Percentiles rank a stretch among this genome's conserved stretches.
Evolutionary conservation across 92 coral and sea anemone genomes (phyloP).

Genomic region (Zoanthus sociatus): DNA sequence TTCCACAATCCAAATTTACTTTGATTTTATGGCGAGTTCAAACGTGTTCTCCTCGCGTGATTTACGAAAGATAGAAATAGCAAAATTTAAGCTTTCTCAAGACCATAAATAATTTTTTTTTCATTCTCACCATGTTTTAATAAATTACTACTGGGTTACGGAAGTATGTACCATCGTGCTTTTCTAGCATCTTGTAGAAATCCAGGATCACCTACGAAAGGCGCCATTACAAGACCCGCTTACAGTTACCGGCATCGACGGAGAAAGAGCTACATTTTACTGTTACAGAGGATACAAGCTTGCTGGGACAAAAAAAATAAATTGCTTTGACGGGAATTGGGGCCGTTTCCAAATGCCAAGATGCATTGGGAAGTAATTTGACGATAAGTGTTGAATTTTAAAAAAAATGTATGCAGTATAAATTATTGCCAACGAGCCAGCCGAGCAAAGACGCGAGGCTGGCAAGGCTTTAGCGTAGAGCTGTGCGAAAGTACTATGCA

Average conservation of each 20-base stretch:
- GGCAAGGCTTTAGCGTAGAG: too few relatives aligned
- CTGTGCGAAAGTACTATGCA: too few relatives aligned
- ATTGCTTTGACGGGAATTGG: slow-evolving; percentile 15
- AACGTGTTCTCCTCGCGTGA: too few relatives aligned
- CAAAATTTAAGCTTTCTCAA: too few relatives aligned
- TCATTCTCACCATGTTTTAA: background rate
- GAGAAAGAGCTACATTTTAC: background rate
- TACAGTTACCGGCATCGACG: background rate
- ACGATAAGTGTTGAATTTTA: background rate
- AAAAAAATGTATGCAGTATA: too few relatives aligned
- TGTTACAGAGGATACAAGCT: background rate
- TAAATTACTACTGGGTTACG: background rate
- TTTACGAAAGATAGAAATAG: too few relatives aligned
- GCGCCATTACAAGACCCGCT: background rate
- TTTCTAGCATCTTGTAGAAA: background rate
- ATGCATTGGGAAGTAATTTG: background rate
- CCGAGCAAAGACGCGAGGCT: too few relatives aligned
- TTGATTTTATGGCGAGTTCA: too few relatives aligned
- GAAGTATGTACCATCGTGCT: background rate
- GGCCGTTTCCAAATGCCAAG: background rate
- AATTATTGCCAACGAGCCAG: too few relatives aligned
- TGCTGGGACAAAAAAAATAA: background rate
- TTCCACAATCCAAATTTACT: too few relatives aligned
- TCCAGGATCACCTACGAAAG: background rate
- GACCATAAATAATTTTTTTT: too few relatives aligned